Conservation (phyloP, 2,888 invertebrate species). For the Morinoia aosen region DNA sequence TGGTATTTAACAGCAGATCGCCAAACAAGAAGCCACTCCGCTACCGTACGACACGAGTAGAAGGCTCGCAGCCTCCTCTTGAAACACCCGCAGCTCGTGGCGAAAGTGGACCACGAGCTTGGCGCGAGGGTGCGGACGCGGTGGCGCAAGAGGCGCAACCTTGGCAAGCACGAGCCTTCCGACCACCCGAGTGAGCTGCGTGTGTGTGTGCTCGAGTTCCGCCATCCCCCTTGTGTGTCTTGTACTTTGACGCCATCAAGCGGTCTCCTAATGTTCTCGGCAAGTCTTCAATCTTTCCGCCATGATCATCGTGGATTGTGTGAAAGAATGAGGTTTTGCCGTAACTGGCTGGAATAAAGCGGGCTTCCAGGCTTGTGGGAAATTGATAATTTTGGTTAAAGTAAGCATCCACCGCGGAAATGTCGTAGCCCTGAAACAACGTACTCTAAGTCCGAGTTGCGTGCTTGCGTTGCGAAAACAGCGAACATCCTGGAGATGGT, state of each 20-base stretch:
- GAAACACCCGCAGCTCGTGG: neutral
- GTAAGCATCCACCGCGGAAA: neutral
- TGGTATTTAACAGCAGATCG: neutral
- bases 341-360: neutral
- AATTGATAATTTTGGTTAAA: neutral
- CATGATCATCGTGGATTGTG: neutral
- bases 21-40: neutral
- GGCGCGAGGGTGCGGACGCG: constrained; percentile 29
- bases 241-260: neutral
- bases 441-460: neutral
- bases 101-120: constrained; percentile 12
- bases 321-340: neutral
- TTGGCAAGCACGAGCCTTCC: constrained; percentile 35
- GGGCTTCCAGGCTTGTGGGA: neutral
- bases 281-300: neutral
- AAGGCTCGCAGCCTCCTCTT: neutral
- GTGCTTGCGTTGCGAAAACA: neutral
- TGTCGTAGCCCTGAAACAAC: neutral
- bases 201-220: neutral
- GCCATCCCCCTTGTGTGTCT: constrained; percentile 6
- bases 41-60: neutral
- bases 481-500: neutral
- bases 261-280: neutral
- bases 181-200: constrained; percentile 12
- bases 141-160: constrained; percentile 19